Evolutionary conservation across 2,888 invertebrate genomes (phyloP).

Genomic region (Fragum fragum): DNA sequence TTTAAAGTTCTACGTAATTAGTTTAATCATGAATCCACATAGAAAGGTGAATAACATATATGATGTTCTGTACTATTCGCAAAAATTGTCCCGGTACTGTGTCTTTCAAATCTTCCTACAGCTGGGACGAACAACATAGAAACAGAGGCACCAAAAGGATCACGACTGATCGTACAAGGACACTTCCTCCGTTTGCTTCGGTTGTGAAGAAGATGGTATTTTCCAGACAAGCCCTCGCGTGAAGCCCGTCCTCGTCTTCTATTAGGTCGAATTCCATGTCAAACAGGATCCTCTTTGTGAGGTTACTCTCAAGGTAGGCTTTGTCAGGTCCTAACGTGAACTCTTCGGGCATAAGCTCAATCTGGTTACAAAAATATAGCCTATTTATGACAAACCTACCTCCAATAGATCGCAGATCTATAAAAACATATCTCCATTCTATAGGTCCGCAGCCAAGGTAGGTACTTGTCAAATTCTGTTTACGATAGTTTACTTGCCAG

Average conservation of each 20-base stretch:
- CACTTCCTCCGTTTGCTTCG: background rate
- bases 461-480: background rate
- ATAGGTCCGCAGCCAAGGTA: background rate
- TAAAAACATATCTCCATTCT: background rate
- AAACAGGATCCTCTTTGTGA: background rate
- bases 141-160: too few species aligned
- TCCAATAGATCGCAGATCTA: too few species aligned
- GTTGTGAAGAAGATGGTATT: slow-evolving; percentile 1
- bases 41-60: too few species aligned
- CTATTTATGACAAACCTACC: background rate
- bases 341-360: background rate
- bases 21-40: too few species aligned
- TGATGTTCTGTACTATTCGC: too few species aligned
- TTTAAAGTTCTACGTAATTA: too few species aligned
- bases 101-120: too few species aligned
- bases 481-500: background rate
- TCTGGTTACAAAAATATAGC: background rate
- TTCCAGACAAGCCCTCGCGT: background rate
- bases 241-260: background rate
- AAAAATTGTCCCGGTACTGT: too few species aligned
- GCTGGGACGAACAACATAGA: too few species aligned
- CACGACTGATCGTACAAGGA: background rate
- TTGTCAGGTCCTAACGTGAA: background rate
- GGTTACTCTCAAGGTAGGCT: background rate
- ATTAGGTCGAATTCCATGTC: slow-evolving; percentile 3